Percentiles rank a stretch among this genome's conserved stretches.
These are phyloP conservation scores for Cremastinae sp. DNA, from an alignment of 2,888 invertebrate species.

Conservation along the genomic window DNA sequence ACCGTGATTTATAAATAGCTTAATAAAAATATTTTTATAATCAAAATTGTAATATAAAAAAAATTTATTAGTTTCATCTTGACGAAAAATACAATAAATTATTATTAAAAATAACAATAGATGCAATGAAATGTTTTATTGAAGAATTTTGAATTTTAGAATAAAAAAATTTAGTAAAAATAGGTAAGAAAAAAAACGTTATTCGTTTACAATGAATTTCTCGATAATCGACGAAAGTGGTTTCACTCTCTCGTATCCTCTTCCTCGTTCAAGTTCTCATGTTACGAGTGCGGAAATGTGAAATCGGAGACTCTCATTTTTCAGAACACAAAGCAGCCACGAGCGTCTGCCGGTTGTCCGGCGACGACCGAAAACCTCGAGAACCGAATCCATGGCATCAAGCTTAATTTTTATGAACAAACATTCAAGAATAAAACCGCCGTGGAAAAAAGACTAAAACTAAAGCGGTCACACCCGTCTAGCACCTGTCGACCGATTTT, in stretches of 20 bases:
- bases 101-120: too few relatives aligned
- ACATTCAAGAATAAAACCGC: constrained; percentile 4
- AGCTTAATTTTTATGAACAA: constrained; percentile 38
- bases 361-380: constrained; percentile 14
- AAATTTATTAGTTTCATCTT: too few relatives aligned
- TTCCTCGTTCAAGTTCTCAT: constrained; percentile 24
- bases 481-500: constrained; percentile 59
- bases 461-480: constrained; percentile 32
- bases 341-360: constrained; percentile 30
- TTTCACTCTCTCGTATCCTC: constrained; percentile 9
- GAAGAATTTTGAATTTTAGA: too few relatives aligned
- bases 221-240: constrained; percentile 36
- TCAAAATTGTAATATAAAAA: too few relatives aligned
- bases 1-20: too few relatives aligned
- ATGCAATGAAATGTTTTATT: too few relatives aligned
- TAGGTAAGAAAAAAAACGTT: not conserved
- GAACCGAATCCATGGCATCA: not conserved
- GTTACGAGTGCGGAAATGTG: constrained; percentile 55
- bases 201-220: constrained; percentile 6
- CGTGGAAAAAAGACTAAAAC: constrained; percentile 5
- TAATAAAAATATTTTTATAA: too few relatives aligned
- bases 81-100: not conserved
- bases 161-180: not conserved
- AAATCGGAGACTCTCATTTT: constrained; percentile 51
- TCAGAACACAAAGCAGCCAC: constrained; percentile 25